These are phyloP conservation scores for Drosophila macrospina DNA, from an alignment of 2,888 invertebrate genomes.

Conservation along the genomic window DNA sequence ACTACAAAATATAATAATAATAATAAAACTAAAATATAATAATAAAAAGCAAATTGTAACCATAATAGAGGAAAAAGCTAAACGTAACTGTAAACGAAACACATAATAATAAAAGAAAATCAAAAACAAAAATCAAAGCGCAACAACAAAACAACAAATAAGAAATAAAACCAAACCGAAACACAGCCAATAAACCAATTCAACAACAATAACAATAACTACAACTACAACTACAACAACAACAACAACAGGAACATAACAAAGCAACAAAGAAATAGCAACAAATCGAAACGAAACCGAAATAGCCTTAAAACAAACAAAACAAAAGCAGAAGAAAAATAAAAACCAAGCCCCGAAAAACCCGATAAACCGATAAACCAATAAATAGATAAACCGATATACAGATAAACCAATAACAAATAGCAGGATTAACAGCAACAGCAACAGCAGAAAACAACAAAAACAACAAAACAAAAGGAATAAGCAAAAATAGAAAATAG, in stretches of 20 bases:
- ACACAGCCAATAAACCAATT: slow-evolving; percentile 52
- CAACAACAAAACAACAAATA: slow-evolving; percentile 44
- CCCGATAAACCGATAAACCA: too few relatives aligned
- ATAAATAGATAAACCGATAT: slow-evolving; percentile 30
- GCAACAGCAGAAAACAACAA: slow-evolving; percentile 31
- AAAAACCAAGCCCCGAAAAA: background rate
- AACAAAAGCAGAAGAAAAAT: slow-evolving; percentile 30
- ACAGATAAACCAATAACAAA: slow-evolving; percentile 47
- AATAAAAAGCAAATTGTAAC: slow-evolving; percentile 63
- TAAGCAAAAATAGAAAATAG: slow-evolving; percentile 47
- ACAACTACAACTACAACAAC: slow-evolving; percentile 17
- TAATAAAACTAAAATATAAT: slow-evolving; percentile 47
- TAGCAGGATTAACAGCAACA: slow-evolving; percentile 39
- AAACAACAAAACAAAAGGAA: slow-evolving; percentile 17
- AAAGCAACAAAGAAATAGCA: slow-evolving; percentile 52
- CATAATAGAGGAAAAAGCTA: slow-evolving; percentile 61
- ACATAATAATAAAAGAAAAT: slow-evolving; percentile 44
- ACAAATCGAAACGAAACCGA: slow-evolving; percentile 65
- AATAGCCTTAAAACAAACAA: slow-evolving; percentile 51
- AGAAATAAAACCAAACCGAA: slow-evolving; percentile 53
- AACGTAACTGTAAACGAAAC: slow-evolving; percentile 43
- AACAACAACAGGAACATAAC: slow-evolving; percentile 27
- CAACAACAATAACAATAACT: slow-evolving; percentile 46
- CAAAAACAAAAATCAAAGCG: slow-evolving; percentile 45
- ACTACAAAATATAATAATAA: slow-evolving; percentile 57